A percentile compares a stretch with the other conserved stretches of the same genome.
Evolutionary conservation across 2,797 vertebrate genomes (phyloP).

Genomic region (Lepilemur ruficaudatus): DNA sequence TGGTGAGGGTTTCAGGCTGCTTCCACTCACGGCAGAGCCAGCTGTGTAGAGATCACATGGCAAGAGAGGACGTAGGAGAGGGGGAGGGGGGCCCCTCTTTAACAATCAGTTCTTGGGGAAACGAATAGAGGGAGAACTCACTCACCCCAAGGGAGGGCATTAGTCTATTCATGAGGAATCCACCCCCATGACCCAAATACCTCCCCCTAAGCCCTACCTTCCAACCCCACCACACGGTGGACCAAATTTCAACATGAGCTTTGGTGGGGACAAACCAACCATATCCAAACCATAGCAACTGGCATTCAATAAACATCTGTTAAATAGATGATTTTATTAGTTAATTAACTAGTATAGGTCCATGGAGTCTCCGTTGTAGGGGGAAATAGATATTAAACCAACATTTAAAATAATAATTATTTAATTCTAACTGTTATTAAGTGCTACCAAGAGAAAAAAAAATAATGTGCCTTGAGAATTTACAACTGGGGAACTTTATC

Average conservation of each 20-base stretch:
- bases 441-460: neutral
- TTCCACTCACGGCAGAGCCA: neutral
- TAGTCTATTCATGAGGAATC: neutral
- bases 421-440: neutral
- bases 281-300: neutral
- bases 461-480: neutral
- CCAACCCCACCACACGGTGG: neutral
- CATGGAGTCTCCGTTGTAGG: neutral
- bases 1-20: neutral
- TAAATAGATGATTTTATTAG: neutral
- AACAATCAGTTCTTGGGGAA: too few relatives aligned
- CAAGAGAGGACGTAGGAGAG: neutral
- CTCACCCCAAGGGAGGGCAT: neutral
- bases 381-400: neutral
- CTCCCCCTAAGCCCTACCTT: neutral
- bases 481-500: neutral
- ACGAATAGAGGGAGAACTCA: neutral
- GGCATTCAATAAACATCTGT: neutral
- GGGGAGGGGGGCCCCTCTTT: neutral
- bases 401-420: neutral
- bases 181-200: neutral
- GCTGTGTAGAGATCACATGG: neutral
- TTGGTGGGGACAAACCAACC: neutral
- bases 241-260: neutral
- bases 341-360: neutral